Conservation (phyloP, 1,140 invertebrate species). For the Pseudachorutes palmiensis region DNA sequence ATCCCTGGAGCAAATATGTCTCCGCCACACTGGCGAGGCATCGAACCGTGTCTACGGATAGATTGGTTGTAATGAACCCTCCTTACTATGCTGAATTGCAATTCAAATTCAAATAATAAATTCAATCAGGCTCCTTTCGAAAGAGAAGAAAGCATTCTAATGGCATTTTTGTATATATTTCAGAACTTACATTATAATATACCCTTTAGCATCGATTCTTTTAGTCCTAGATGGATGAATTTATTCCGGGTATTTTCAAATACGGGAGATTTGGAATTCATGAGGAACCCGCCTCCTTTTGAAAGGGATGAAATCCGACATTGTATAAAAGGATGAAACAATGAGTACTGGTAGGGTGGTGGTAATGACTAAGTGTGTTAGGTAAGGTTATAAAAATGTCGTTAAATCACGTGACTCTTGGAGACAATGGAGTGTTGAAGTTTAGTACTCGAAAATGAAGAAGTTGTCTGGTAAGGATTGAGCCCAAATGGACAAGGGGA, state of each 20-base stretch:
- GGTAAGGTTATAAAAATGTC: background rate
- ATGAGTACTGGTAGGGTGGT: too few species aligned
- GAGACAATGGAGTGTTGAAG: background rate
- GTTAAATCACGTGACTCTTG: background rate
- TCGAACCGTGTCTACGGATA: conserved; percentile 21
- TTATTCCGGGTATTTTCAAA: too few species aligned
- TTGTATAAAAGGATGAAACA: too few species aligned
- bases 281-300: too few species aligned
- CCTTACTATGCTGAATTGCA: conserved; percentile 20
- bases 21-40: conserved; percentile 14
- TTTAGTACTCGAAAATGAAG: background rate
- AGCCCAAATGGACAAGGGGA: conserved; percentile 11
- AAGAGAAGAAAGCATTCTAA: conserved; percentile 16
- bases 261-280: conserved; percentile 1
- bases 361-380: background rate
- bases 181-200: background rate
- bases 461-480: background rate
- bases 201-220: too few species aligned
- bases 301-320: too few species aligned
- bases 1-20: conserved; percentile 22
- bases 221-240: too few species aligned
- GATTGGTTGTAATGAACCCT: conserved; percentile 31
- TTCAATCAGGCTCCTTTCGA: conserved; percentile 31
- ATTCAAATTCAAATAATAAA: conserved; percentile 30
- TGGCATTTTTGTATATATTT: background rate